Conservation (phyloP, 2,113 vertebrate genomes). For the Felis catus region DNA sequence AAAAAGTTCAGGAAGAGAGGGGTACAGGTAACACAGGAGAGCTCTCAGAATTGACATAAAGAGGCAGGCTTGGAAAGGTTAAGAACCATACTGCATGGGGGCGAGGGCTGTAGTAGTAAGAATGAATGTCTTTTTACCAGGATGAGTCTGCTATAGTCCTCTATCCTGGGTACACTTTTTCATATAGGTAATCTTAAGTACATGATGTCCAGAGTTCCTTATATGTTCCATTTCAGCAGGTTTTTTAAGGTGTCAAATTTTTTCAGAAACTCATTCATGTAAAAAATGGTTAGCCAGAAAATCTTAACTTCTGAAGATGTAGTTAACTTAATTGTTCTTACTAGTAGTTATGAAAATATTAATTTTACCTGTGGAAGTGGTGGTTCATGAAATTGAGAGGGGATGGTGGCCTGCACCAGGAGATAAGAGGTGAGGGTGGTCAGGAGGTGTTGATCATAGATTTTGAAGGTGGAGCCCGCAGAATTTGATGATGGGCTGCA, state of each 20-base stretch:
- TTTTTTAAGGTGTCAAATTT: background rate
- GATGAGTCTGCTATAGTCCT: background rate
- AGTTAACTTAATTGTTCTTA: constrained; percentile 3
- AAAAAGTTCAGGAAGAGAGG: background rate
- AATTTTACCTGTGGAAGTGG: background rate
- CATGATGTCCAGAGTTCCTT: background rate
- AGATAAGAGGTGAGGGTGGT: background rate
- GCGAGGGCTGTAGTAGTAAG: background rate
- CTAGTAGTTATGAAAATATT: background rate
- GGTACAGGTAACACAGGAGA: background rate
- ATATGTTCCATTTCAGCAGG: background rate
- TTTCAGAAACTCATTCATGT: background rate
- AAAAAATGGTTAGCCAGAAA: background rate
- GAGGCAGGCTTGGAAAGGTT: background rate
- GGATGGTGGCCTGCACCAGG: background rate
- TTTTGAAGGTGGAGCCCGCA: background rate
- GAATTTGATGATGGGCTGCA: background rate
- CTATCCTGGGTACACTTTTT: background rate
- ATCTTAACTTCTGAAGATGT: background rate
- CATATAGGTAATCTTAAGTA: background rate
- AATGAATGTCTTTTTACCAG: background rate
- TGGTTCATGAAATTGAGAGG: background rate
- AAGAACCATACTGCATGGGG: background rate
- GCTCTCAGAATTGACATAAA: background rate
- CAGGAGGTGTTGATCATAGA: background rate